These are phyloP conservation scores for Varanus komodoensis DNA, from an alignment of 2,113 vertebrate species.

Conservation along the genomic window DNA sequence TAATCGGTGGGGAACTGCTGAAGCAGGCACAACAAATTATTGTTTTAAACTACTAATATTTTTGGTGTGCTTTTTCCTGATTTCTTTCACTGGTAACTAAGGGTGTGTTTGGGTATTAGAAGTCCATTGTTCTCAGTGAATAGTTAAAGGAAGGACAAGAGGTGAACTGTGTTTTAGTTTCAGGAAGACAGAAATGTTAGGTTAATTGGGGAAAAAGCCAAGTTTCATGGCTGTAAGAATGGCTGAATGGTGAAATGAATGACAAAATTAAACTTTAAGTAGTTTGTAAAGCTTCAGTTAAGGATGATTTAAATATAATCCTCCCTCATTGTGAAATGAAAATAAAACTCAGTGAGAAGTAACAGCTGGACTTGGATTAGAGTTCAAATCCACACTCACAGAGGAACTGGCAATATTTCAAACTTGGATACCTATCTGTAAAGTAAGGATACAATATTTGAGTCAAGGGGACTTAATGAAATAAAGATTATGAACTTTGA, in stretches of 20 bases:
- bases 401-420: background rate
- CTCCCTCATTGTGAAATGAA: background rate
- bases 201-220: background rate
- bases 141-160: conserved; percentile 6
- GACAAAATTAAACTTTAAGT: background rate
- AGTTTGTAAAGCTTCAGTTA: background rate
- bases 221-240: background rate
- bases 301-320: background rate
- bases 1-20: background rate
- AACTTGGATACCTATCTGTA: background rate
- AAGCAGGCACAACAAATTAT: background rate
- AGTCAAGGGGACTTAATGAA: background rate
- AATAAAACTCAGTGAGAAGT: background rate
- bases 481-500: background rate
- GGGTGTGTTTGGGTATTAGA: background rate
- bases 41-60: background rate
- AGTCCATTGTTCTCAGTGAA: background rate
- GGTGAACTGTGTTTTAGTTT: background rate
- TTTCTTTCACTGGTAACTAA: background rate
- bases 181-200: background rate
- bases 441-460: background rate
- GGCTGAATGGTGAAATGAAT: background rate
- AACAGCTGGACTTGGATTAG: background rate
- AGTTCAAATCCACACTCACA: background rate
- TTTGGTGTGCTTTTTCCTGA: background rate